Conservation (phyloP, 23 tunicate genomes). For the Botrylloides violaceus region DNA sequence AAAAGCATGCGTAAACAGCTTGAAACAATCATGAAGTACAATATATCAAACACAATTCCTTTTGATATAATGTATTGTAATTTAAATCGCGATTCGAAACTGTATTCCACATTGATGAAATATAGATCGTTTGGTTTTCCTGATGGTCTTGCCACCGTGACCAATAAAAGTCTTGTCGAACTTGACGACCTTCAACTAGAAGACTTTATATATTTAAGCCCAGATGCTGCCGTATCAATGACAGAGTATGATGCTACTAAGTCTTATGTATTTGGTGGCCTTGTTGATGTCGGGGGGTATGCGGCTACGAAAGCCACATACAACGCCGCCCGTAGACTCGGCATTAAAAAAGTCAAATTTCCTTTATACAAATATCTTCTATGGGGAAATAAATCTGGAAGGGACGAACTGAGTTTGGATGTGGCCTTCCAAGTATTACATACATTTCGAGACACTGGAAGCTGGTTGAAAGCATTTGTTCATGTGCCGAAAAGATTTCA, state of each 20-base stretch:
- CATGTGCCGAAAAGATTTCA: conserved; percentile 48
- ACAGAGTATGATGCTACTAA: conserved; percentile 27
- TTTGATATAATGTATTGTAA: conserved; percentile 1
- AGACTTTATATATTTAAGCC: conserved; percentile 45
- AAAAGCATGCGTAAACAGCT: not conserved
- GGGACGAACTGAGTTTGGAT: conserved; percentile 27
- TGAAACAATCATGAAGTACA: not conserved
- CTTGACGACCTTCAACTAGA: conserved; percentile 7
- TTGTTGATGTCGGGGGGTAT: conserved; percentile 20
- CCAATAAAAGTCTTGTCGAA: not conserved
- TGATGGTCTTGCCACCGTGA: not conserved
- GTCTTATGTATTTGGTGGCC: conserved; percentile 47
- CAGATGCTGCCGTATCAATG: conserved; percentile 43
- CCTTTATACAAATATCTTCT: conserved; percentile 33
- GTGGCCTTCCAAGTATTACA: conserved; percentile 22
- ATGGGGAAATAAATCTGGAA: conserved; percentile 54
- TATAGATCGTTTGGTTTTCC: not conserved
- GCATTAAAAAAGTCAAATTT: conserved; percentile 7
- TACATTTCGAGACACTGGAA: conserved; percentile 29
- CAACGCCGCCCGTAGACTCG: conserved; percentile 6
- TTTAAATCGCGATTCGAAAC: not conserved
- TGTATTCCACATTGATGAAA: not conserved
- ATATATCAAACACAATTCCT: not conserved
- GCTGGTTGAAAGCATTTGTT: conserved; percentile 49
- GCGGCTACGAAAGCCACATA: not conserved